Conservation (phyloP, 2,113 vertebrate genomes). For the rat (Rattus norvegicus) region GRCr8 NC_086019.1:173791501-173792000, state of each 20-base stretch:
- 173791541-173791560: not conserved
- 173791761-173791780: not conserved
- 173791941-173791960: conserved; percentile 97
- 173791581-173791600: not conserved
- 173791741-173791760: not conserved
- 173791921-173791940: conserved; percentile 86
- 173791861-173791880: not conserved
- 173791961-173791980: conserved; percentile 99
- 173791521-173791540: not conserved
- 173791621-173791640: rapidly evolving
- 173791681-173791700: not conserved
- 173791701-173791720: not conserved
- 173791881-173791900: not conserved
- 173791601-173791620: not conserved
- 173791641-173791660: not conserved
- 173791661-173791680: not conserved
- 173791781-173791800: not conserved
- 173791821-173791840: not conserved
- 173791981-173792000: conserved; percentile 96
- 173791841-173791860: not conserved
- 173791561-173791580: not conserved
- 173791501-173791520: not conserved
- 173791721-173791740: not conserved
- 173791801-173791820: not conserved
- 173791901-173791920: not conserved